Evolutionary conservation across 2,888 invertebrate species (phyloP).

Genomic region (Aporophyla nigra): DNA sequence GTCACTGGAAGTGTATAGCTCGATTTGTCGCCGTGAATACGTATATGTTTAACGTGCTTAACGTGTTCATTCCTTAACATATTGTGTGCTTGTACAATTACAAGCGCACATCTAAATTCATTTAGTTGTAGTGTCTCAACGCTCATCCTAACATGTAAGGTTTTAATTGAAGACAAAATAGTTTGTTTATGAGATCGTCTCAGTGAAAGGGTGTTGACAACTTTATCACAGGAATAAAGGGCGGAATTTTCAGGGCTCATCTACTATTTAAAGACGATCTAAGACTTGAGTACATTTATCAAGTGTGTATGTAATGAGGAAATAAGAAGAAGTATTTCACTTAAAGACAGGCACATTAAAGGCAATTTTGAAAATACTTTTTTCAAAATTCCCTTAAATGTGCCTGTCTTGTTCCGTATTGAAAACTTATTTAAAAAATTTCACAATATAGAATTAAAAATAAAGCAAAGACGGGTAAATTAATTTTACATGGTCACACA

Average conservation of each 20-base stretch:
- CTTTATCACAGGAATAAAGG: conserved; percentile 17
- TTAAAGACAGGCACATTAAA: no score
- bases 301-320: background rate
- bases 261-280: background rate
- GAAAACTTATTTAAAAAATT: no score
- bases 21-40: background rate
- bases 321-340: background rate
- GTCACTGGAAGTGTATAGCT: no score
- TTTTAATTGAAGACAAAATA: conserved; percentile 17
- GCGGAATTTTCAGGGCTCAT: background rate
- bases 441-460: no score
- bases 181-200: conserved; percentile 31
- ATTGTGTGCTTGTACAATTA: background rate
- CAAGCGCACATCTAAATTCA: background rate
- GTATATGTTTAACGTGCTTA: background rate
- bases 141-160: background rate
- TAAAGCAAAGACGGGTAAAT: no score
- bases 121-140: background rate
- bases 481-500: no score
- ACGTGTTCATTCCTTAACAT: background rate
- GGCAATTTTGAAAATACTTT: no score
- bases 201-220: background rate
- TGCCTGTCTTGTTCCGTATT: no score
- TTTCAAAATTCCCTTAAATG: no score
- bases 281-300: background rate